A percentile compares a stretch with the other conserved stretches of the same genome.
Conservation (phyloP, 2,888 invertebrate genomes). For the Congeria kusceri region DNA sequence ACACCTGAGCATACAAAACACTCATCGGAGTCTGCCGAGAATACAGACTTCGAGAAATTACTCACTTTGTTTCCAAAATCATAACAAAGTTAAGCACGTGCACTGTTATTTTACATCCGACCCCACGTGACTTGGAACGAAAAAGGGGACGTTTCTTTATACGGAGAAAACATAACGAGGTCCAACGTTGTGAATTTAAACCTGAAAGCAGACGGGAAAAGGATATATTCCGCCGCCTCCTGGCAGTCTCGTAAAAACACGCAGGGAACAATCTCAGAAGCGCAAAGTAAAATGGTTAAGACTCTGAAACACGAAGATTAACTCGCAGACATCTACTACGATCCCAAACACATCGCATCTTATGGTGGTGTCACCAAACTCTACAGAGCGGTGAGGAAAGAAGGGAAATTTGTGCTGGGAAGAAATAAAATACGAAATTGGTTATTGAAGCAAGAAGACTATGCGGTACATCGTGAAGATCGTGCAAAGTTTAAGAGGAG, state of each 20-base stretch:
- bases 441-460: no score
- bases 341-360: constrained; percentile 47
- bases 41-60: constrained; percentile 16
- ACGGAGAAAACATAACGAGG: constrained; percentile 4
- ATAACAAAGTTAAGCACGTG: constrained; percentile 16
- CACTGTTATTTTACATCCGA: constrained; percentile 23
- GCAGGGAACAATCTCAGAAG: no score
- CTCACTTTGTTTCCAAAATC: constrained; percentile 31
- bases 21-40: no score
- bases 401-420: constrained; percentile 51
- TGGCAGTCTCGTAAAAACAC: constrained; percentile 25
- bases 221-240: constrained; percentile 44
- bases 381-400: constrained; percentile 55
- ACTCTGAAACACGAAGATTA: constrained; percentile 47
- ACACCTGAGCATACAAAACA: no score
- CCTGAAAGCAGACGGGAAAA: constrained; percentile 17
- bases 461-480: constrained; percentile 47
- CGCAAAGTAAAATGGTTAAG: constrained; percentile 45
- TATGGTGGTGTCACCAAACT: constrained; percentile 57
- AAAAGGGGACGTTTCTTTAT: constrained; percentile 39
- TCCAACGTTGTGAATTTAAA: constrained; percentile 48
- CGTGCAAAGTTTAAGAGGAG: no score
- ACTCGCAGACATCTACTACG: constrained; percentile 50
- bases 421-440: no score
- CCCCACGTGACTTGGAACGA: constrained; percentile 37